Conservation (phyloP, 2,113 vertebrate species). For the Pterocles gutturalis region DNA sequence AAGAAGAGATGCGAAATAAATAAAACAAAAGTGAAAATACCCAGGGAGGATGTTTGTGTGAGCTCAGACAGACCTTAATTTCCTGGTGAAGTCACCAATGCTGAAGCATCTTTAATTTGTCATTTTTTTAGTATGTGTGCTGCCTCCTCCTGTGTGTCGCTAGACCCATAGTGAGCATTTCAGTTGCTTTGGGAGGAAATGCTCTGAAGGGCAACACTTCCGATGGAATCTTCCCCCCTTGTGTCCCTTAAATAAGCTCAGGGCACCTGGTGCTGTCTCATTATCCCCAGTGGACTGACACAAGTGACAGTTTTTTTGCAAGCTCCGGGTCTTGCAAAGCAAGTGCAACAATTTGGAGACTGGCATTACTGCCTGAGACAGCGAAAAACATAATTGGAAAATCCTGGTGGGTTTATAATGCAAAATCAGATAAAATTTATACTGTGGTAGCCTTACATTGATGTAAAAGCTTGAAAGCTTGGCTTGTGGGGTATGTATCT, state of each 20-base stretch:
- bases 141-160: neutral
- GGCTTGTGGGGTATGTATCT: neutral
- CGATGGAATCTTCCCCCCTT: neutral
- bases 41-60: neutral
- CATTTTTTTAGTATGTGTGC: neutral
- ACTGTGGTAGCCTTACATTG: neutral
- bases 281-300: neutral
- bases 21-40: neutral
- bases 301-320: neutral
- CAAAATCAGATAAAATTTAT: neutral
- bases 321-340: neutral
- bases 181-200: neutral
- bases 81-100: neutral
- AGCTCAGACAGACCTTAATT: neutral
- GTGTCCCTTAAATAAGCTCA: neutral
- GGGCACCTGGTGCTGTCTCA: neutral
- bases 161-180: neutral
- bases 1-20: constrained; percentile 20
- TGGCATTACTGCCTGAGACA: rapidly evolving
- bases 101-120: neutral
- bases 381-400: neutral
- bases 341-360: neutral
- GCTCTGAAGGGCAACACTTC: rapidly evolving
- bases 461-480: neutral
- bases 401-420: neutral